These are phyloP conservation scores for Zaprionus tsacasi DNA, from an alignment of 1,140 invertebrate genomes.

Conservation along the genomic window DNA sequence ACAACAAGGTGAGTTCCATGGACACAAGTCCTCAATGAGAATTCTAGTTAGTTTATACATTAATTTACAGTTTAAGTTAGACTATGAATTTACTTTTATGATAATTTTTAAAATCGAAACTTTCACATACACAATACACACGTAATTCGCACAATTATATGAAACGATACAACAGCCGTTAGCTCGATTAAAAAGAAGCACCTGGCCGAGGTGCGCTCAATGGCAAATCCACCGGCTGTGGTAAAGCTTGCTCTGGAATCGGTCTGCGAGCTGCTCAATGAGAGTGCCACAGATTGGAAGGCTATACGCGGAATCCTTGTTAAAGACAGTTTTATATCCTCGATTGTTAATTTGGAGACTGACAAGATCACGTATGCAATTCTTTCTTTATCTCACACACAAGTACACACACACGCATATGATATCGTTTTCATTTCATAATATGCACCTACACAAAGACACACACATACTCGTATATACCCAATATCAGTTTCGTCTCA, in stretches of 20 bases:
- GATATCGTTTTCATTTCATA: slow-evolving; percentile 25
- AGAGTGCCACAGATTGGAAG: slow-evolving; percentile 97
- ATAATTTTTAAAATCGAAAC: slow-evolving; percentile 50
- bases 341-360: slow-evolving; percentile 98
- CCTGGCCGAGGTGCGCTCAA: slow-evolving; percentile 96
- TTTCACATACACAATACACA: slow-evolving; percentile 35
- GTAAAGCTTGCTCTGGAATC: slow-evolving; percentile 98
- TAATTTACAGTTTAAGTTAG: slow-evolving; percentile 30
- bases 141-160: slow-evolving; percentile 36
- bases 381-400: slow-evolving; percentile 67
- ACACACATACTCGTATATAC: slow-evolving; percentile 16
- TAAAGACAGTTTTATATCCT: slow-evolving; percentile 99
- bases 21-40: slow-evolving; percentile 21
- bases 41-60: not conserved
- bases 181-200: slow-evolving; percentile 98
- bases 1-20: slow-evolving; percentile 92
- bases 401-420: slow-evolving; percentile 56
- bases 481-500: slow-evolving; percentile 28
- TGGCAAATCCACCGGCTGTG: slow-evolving; percentile 96
- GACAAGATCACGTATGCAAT: slow-evolving; percentile 95
- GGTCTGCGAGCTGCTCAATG: slow-evolving; percentile 95
- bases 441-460: slow-evolving; percentile 75
- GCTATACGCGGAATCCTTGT: slow-evolving; percentile 96
- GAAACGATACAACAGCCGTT: slow-evolving; percentile 89
- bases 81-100: slow-evolving; percentile 29